Conservation (phyloP, 2,113 vertebrate species). For the Phainopepla nitens region DNA sequence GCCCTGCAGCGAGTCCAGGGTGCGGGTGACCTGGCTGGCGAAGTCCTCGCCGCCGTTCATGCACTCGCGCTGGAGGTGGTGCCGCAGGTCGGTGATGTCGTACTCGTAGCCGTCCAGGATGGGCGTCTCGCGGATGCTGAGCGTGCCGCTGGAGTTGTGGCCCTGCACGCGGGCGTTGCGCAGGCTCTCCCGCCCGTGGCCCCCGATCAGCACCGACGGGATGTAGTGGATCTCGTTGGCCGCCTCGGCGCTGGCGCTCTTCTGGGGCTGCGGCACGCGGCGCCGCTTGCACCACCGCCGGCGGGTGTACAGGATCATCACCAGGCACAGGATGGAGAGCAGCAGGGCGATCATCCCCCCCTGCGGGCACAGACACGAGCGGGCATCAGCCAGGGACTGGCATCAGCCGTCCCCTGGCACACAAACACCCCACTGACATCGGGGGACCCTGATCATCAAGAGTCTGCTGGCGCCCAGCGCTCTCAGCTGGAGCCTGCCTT, state of each 20-base stretch:
- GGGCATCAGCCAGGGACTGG: background rate
- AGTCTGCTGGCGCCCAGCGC: fast-evolving
- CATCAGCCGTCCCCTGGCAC: fast-evolving
- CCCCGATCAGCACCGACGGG: slow-evolving; percentile 93
- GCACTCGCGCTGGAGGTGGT: slow-evolving; percentile 95
- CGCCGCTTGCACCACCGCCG: slow-evolving; percentile 96
- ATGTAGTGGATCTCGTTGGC: slow-evolving; percentile 99
- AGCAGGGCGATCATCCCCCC: slow-evolving; percentile 97
- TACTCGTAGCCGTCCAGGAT: slow-evolving; percentile 98
- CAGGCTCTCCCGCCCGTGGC: slow-evolving; percentile 93
- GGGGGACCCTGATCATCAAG: background rate
- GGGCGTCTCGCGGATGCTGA: slow-evolving; percentile 96
- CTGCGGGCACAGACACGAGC: slow-evolving; percentile 53
- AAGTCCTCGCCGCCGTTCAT: slow-evolving; percentile 98
- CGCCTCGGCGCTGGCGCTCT: slow-evolving; percentile 94
- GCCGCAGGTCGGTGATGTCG: slow-evolving; percentile 93
- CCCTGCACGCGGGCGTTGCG: slow-evolving; percentile 93
- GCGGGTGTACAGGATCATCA: slow-evolving; percentile 95
- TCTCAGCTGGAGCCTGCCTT: background rate
- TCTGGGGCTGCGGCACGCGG: slow-evolving; percentile 95
- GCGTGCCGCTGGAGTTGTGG: slow-evolving; percentile 92
- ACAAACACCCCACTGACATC: fast-evolving
- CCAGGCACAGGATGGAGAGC: slow-evolving; percentile 93
- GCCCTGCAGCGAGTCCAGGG: slow-evolving; percentile 93
- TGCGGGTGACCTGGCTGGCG: slow-evolving; percentile 93